Base-by-base conservation (phyloP, 2,113 vertebrate species). In the Plotosus lineatus region DNA sequence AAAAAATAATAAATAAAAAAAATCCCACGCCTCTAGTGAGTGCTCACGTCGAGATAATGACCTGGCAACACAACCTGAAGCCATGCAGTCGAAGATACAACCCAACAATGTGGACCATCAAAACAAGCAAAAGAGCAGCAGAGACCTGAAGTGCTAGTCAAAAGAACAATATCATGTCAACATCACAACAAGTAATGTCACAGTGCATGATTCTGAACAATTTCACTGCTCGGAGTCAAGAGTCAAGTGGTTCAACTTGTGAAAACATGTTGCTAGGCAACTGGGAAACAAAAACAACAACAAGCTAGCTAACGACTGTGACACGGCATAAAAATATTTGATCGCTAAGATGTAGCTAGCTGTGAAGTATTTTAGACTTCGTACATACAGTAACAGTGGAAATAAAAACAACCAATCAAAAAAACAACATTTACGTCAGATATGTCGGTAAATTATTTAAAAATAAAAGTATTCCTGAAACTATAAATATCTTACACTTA, bases 261-360 rank as follows among this genome's bases (percentile, higher is more conserved):
- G 69, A 72, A 46, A 33, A 50, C 26, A 31, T 2, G 69, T 50
- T 50, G 69, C 69, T 72, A 51, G 17, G 69, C 69, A 72, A 51
- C 44, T 72, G 3, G 6, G 28, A 50, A 72, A 21, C 46, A 50
- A 44, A 72, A 23, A 50, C 7, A 21, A 50, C 7, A 21, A 3
- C 19, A 21, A 33, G 46, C 46, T 72, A 72, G 46, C 46, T 10
- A 51, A 72, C 69, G 50, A 31, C 44, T 33, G 69, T 50, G 26
- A 50, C 69, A 11, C 66, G 53, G n/a, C n/a, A n/a, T 60, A 15
- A 60, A 55, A 14, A n/a, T 15, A 12, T 36, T 10, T 21, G 6
- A 33, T 33, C 21, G 46, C 28, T 50, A 6, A 8, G 17, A 26
- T 8, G n/a, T 28, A 15, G 40, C 40, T 14, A 2, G 40, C 42